Percentiles rank a stretch among this genome's conserved stretches.
These are phyloP conservation scores for Clivina fossor DNA, from an alignment of 2,888 invertebrate genomes.

Conservation along the genomic window DNA sequence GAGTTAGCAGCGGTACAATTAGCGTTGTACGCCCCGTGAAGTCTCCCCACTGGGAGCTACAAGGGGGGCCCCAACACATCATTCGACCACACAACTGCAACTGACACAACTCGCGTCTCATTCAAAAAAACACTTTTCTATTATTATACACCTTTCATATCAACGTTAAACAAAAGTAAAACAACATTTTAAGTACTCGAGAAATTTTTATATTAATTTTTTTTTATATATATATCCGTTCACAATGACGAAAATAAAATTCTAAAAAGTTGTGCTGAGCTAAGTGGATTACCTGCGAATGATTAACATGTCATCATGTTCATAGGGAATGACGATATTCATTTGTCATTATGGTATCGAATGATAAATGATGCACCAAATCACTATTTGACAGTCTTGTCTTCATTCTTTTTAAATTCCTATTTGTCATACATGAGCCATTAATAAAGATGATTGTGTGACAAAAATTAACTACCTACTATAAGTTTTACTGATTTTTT, in stretches of 20 bases:
- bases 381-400: slow-evolving; percentile 28
- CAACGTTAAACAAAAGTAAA: too few species aligned
- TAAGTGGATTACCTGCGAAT: slow-evolving; percentile 1
- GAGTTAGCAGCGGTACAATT: slow-evolving; percentile 17
- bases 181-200: not conserved
- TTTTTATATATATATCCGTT: not conserved
- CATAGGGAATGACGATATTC: slow-evolving; percentile 6
- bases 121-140: too few species aligned
- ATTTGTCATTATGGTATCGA: slow-evolving; percentile 26
- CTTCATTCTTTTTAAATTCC: slow-evolving; percentile 26
- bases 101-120: too few species aligned
- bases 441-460: too few species aligned
- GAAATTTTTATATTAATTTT: not conserved
- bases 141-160: too few species aligned
- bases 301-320: slow-evolving; percentile 33
- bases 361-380: slow-evolving; percentile 30
- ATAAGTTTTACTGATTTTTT: too few species aligned
- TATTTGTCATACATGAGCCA: slow-evolving; percentile 29
- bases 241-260: not conserved
- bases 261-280: not conserved
- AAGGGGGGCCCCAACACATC: slow-evolving; percentile 32
- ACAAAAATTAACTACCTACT: too few species aligned
- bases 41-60: slow-evolving; percentile 12
- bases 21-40: slow-evolving; percentile 21
- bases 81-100: slow-evolving; percentile 27